Base-by-base conservation (phyloP, 2,888 invertebrate genomes). In the Caenorhabditis sp. region DNA sequence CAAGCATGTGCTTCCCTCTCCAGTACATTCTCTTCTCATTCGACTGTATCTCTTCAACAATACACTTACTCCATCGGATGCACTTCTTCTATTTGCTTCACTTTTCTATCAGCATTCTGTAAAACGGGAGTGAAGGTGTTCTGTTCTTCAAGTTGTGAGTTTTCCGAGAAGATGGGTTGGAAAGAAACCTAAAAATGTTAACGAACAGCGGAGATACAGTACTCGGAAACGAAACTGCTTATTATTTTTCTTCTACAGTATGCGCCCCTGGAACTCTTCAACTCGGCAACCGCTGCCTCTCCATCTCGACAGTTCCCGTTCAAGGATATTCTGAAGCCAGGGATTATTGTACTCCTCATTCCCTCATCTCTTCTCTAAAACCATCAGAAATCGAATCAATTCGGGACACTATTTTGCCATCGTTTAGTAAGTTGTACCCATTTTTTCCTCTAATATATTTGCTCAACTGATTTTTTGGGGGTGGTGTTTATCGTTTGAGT, bases 61-160 rank as follows among this genome's bases (percentile, higher is more conserved):
- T 80, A 80, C 24, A 76, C 80, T 2, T 84, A 84, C 73, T 84
- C 84, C 4, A 75, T 84, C 16, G 73, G 74, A 0, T 84, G 84
- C 28, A 80, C 80, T 0, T 24, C 75, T 22, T 61, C 64, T 0
- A 22, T 77, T 14, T 84, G 84, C 31, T 84, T 84, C 54, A 58
- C 77, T 26, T 84, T 80, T 38, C 49, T 84, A 26, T 84, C 84
- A 2, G 61, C 84, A 3, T 81, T 76, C 64, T 84, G 84, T 63
- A 81, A 81, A 28, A 72, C 72, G 19, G 84, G 84, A 2, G 59
- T 84, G 28, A 68, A 68, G 58, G 74, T 84, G 10, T 54, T 59
- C 26, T 84, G 84, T 28, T 58, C 76, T 14, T 22, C 80, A 7
- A 80, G 77, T 19, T 54, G 82, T 82, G 16, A 81, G 74, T 61